Percentiles rank a stretch among this genome's conserved stretches.
These are phyloP conservation scores for Eulemur macaco DNA, from an alignment of 2,113 vertebrate genomes.

Conservation along the genomic window DNA sequence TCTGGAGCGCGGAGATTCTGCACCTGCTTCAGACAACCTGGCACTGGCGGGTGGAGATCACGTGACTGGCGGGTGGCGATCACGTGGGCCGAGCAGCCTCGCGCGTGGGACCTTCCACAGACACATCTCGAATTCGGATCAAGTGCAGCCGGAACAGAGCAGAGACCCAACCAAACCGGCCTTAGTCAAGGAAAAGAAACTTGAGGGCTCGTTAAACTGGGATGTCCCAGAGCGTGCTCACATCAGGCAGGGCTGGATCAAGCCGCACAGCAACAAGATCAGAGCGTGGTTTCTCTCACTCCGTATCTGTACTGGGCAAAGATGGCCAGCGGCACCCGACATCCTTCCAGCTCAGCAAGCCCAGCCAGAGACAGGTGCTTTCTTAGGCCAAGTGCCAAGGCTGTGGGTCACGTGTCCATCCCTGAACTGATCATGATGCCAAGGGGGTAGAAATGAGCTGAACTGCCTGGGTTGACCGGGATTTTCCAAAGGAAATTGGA, in stretches of 20 bases:
- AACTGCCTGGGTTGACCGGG: not conserved
- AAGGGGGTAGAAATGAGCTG: not conserved
- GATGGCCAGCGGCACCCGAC: fast-evolving
- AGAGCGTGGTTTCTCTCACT: not conserved
- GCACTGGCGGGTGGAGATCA: fast-evolving
- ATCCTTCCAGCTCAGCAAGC: not conserved
- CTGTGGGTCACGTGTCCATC: not conserved
- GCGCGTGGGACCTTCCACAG: no score
- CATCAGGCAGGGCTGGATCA: not conserved
- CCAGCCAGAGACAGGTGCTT: not conserved
- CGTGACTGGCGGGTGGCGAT: fast-evolving
- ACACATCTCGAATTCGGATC: not conserved
- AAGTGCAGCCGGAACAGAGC: not conserved
- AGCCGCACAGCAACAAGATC: no score
- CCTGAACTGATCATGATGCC: not conserved
- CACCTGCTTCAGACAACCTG: not conserved
- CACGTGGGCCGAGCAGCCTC: fast-evolving
- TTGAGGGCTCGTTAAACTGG: not conserved
- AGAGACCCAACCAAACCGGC: not conserved
- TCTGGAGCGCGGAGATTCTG: not conserved
- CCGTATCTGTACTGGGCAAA: not conserved
- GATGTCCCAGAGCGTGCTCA: fast-evolving
- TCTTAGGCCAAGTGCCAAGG: not conserved
- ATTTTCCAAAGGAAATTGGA: not conserved
- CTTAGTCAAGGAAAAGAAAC: not conserved